phyloP scores from a whole-genome alignment of 1,140 invertebrate genomes.

The Drosophila funebris region DNA sequence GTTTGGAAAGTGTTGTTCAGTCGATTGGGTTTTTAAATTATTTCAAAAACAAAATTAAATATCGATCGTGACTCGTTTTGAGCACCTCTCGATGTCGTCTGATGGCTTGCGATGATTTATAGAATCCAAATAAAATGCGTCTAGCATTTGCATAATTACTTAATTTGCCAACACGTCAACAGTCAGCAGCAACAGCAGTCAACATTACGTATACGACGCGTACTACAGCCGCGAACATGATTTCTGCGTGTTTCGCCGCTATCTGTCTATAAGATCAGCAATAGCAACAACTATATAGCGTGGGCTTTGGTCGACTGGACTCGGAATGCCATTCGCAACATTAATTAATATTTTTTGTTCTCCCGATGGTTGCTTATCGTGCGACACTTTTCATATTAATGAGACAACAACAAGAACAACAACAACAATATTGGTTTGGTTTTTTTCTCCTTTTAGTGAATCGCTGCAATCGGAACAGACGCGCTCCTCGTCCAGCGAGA shows the following conservation, averaged over 20 bases:
- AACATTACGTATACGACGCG: constrained; percentile 59
- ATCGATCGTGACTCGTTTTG: constrained; percentile 66
- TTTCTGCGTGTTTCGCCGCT: constrained; percentile 49
- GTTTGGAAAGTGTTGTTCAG: background rate
- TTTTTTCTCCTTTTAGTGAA: constrained; percentile 56
- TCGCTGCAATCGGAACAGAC: constrained; percentile 84
- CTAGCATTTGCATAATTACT: constrained; percentile 75
- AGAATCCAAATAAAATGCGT: constrained; percentile 62
- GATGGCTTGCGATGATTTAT: constrained; percentile 62
- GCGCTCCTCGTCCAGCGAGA: constrained; percentile 85
- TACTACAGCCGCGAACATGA: constrained; percentile 33
- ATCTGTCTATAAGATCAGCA: constrained; percentile 1
- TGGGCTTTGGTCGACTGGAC: constrained; percentile 10
- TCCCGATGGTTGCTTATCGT: constrained; percentile 26
- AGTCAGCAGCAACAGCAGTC: background rate
- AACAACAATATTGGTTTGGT: background rate
- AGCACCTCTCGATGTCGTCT: constrained; percentile 21
- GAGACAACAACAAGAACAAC: constrained; percentile 45
- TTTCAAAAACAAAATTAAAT: constrained; percentile 37
- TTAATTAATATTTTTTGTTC: constrained; percentile 52
- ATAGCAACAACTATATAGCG: constrained; percentile 13
- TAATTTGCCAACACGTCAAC: constrained; percentile 49
- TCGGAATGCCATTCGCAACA: constrained; percentile 9
- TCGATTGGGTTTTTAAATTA: background rate
- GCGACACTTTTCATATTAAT: constrained; percentile 56